These are phyloP conservation scores for Epinotia bilunana DNA, from an alignment of 2,888 invertebrate species.

Conservation along the genomic window DNA sequence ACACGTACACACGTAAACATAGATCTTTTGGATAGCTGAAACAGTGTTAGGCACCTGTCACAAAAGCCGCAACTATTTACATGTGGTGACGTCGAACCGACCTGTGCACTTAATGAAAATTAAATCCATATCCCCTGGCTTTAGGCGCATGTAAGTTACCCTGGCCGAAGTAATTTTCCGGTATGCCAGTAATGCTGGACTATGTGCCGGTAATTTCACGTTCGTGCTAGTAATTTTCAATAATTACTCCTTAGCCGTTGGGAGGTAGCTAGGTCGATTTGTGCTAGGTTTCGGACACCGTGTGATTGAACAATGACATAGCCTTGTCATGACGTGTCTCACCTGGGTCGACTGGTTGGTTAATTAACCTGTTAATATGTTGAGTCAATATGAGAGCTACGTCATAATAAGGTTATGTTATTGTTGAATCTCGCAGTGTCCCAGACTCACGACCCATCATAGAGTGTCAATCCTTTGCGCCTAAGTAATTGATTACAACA, in stretches of 20 bases:
- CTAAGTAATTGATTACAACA: background rate
- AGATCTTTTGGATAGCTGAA: background rate
- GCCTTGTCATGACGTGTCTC: background rate
- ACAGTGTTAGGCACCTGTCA: slow-evolving; percentile 1
- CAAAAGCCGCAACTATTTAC: slow-evolving; percentile 9
- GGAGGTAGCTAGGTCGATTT: background rate
- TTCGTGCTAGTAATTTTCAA: slow-evolving; percentile 18
- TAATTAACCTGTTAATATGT: background rate
- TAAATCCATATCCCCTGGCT: slow-evolving; percentile 13
- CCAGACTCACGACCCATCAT: background rate
- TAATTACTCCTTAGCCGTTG: background rate
- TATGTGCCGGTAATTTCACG: slow-evolving; percentile 7
- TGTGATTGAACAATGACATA: background rate
- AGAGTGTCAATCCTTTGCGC: slow-evolving; percentile 9
- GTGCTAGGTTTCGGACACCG: background rate
- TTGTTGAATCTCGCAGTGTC: background rate
- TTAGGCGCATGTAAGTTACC: slow-evolving; percentile 21
- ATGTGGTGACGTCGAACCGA: slow-evolving; percentile 10
- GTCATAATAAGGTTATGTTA: no score
- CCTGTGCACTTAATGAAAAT: slow-evolving; percentile 29
- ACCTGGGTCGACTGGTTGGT: background rate
- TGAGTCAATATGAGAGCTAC: background rate
- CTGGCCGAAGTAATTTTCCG: slow-evolving; percentile 10
- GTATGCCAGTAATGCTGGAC: slow-evolving; percentile 12
- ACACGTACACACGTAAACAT: no score